Conservation (phyloP, 2,113 vertebrate genomes). For the Ictalurus furcatus region DNA sequence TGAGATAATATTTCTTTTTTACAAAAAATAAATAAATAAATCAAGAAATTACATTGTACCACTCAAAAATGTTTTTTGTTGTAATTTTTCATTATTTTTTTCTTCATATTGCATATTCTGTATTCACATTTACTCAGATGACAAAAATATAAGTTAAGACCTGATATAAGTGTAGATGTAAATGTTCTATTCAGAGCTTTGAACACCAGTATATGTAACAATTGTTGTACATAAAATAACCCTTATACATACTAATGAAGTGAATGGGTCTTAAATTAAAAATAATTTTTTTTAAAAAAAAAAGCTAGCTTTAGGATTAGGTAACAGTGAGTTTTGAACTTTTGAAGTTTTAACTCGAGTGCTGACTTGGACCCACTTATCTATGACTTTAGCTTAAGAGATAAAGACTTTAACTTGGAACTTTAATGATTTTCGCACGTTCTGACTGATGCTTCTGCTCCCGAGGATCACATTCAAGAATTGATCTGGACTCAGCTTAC, state of each 20-base stretch:
- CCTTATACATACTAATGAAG: not conserved
- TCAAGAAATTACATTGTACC: too few relatives aligned
- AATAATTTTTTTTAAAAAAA: not conserved
- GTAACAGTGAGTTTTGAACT: not conserved
- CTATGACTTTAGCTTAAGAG: not conserved
- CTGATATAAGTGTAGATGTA: not conserved
- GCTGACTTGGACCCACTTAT: conserved; percentile 13
- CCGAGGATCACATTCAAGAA: not conserved
- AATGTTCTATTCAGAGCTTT: not conserved
- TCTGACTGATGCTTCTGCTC: not conserved
- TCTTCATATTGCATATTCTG: not conserved
- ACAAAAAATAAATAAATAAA: too few relatives aligned
- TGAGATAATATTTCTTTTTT: not conserved
- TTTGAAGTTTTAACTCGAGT: conserved; percentile 5
- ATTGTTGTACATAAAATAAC: not conserved
- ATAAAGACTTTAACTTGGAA: not conserved
- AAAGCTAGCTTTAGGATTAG: not conserved
- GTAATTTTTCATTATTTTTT: not conserved
- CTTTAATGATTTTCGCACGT: not conserved
- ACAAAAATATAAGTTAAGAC: not conserved
- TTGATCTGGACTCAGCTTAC: not conserved
- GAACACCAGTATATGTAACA: not conserved
- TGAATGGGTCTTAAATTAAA: not conserved
- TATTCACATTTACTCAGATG: not conserved
- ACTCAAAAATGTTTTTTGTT: too few relatives aligned